Conservation (phyloP, 2,888 invertebrate genomes). For the Gymnosoma rotundatum region DNA sequence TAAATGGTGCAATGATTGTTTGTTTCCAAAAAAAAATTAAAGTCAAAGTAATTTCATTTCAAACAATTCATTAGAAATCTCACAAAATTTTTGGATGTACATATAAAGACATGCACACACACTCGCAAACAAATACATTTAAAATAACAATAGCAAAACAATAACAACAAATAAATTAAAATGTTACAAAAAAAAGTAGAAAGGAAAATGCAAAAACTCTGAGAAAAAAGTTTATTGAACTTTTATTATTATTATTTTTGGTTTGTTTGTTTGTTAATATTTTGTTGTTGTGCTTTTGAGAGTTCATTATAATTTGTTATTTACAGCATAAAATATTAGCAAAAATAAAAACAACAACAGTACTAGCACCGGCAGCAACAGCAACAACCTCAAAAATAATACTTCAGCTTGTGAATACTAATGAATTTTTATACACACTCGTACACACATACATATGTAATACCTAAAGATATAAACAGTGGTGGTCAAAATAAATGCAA, state of each 20-base stretch:
- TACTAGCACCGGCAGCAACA: slow-evolving; percentile 1
- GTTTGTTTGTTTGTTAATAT: slow-evolving; percentile 37
- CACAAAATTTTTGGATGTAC: slow-evolving; percentile 23
- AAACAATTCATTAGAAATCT: slow-evolving; percentile 45
- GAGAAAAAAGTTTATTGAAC: slow-evolving; percentile 78
- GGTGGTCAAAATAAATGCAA: background rate
- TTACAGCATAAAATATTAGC: slow-evolving; percentile 66
- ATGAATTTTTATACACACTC: slow-evolving; percentile 60
- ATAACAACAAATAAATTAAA: slow-evolving; percentile 7
- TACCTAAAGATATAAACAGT: background rate
- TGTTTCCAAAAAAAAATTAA: background rate
- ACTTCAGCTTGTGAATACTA: slow-evolving; percentile 71
- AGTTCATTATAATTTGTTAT: slow-evolving; percentile 68
- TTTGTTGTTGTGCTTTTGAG: slow-evolving; percentile 61
- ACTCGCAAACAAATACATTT: slow-evolving; percentile 5
- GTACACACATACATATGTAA: background rate
- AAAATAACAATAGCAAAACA: slow-evolving; percentile 16
- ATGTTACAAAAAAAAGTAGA: slow-evolving; percentile 8
- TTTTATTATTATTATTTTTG: slow-evolving; percentile 67
- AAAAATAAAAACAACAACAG: slow-evolving; percentile 45
- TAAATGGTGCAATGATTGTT: slow-evolving; percentile 35
- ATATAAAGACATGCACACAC: background rate
- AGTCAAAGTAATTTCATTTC: slow-evolving; percentile 5
- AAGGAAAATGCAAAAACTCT: slow-evolving; percentile 15
- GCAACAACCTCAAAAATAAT: slow-evolving; percentile 70